A percentile compares a stretch with the other conserved stretches of the same genome.
These are phyloP conservation scores for Vanessa atalanta DNA, from an alignment of 1,140 invertebrate genomes.

Conservation along the genomic window DNA sequence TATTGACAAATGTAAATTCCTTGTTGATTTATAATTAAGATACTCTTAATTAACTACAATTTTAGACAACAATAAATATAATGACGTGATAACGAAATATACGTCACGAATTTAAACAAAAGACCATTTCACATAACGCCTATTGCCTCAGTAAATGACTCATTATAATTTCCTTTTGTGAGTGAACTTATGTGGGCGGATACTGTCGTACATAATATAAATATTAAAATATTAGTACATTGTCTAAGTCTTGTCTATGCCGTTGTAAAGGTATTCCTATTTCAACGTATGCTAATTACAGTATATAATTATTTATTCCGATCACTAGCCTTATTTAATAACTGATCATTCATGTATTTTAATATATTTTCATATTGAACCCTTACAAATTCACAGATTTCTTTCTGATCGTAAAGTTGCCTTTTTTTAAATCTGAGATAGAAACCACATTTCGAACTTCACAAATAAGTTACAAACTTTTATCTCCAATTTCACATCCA, in stretches of 20 bases:
- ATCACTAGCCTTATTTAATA: background rate
- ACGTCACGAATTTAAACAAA: background rate
- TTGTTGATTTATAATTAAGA: too few species aligned
- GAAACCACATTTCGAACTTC: too few species aligned
- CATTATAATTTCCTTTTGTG: constrained; percentile 39
- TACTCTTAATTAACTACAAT: background rate
- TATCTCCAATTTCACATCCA: too few species aligned
- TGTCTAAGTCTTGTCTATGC: constrained; percentile 1
- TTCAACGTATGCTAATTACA: constrained; percentile 1
- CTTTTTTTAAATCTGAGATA: too few species aligned
- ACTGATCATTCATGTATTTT: too few species aligned
- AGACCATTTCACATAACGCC: constrained; percentile 6
- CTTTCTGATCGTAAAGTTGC: too few species aligned
- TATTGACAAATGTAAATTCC: too few species aligned
- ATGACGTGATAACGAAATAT: background rate
- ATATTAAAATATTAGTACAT: constrained; percentile 17
- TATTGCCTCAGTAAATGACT: constrained; percentile 27
- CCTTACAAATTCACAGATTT: too few species aligned
- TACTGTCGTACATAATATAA: constrained; percentile 22
- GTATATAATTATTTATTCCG: background rate
- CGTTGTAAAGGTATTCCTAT: background rate
- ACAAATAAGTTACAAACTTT: too few species aligned
- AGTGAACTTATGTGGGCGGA: constrained; percentile 17
- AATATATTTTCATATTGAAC: too few species aligned
- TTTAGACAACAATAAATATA: background rate